Evolutionary conservation across 2,888 invertebrate genomes (phyloP).

Genomic region (Mimas tiliae): DNA sequence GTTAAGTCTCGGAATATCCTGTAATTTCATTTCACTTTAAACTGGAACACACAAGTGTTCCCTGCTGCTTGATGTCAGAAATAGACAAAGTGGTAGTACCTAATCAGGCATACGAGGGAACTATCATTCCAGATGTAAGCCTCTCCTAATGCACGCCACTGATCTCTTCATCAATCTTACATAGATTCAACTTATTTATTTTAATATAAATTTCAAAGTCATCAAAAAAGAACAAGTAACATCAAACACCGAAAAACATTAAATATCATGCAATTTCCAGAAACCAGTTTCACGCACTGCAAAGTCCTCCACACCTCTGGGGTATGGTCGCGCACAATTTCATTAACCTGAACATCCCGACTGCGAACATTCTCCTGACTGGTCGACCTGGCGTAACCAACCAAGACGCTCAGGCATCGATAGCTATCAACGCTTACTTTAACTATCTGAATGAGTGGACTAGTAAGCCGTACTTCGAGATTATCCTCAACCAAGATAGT

Average conservation of each 20-base stretch:
- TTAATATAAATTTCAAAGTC: neutral
- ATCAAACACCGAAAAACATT: neutral
- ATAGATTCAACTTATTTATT: no score
- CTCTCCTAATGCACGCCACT: no score
- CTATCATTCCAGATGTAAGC: no score
- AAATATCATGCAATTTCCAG: slow-evolving; percentile 43
- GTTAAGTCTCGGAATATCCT: no score
- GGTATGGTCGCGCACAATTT: slow-evolving; percentile 72
- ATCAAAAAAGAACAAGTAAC: neutral
- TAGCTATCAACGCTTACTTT: slow-evolving; percentile 62
- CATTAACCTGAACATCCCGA: slow-evolving; percentile 54
- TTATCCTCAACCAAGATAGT: slow-evolving; percentile 59
- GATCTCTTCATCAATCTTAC: neutral
- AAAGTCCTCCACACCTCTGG: slow-evolving; percentile 63
- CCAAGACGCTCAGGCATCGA: slow-evolving; percentile 57
- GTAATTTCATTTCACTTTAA: no score
- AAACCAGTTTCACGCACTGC: slow-evolving; percentile 53
- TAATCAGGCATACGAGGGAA: no score
- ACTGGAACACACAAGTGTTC: no score
- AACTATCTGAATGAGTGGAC: slow-evolving; percentile 66
- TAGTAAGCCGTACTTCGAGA: slow-evolving; percentile 55
- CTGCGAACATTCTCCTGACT: slow-evolving; percentile 54
- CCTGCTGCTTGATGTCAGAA: no score
- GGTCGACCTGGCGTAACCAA: slow-evolving; percentile 52
- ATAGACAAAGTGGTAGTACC: no score